Percentiles rank a stretch among this genome's conserved stretches.
Evolutionary conservation across 2,888 invertebrate genomes (phyloP).

Genomic region (Drosophila setosimentum): DNA sequence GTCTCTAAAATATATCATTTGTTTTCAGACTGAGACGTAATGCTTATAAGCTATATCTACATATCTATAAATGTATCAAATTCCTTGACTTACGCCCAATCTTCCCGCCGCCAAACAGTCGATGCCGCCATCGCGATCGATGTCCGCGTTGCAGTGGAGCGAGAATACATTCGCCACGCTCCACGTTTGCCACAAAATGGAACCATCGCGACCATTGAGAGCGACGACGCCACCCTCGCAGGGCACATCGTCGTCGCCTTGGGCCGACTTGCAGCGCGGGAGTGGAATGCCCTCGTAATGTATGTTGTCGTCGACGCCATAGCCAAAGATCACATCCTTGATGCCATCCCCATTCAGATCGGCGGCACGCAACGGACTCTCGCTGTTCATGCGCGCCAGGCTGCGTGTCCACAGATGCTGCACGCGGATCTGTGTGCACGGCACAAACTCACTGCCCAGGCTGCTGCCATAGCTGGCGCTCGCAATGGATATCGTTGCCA

Average conservation of each 20-base stretch:
- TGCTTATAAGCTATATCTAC: too few relatives aligned
- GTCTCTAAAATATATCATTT: neutral
- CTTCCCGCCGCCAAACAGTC: slow-evolving; percentile 92
- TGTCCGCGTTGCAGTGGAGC: slow-evolving; percentile 90
- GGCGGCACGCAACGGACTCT: slow-evolving; percentile 89
- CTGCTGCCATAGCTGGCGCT: slow-evolving; percentile 68
- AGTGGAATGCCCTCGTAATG: slow-evolving; percentile 87
- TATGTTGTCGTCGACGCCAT: slow-evolving; percentile 87
- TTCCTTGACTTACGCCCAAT: slow-evolving; percentile 87
- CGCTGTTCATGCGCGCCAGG: slow-evolving; percentile 90
- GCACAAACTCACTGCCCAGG: slow-evolving; percentile 82
- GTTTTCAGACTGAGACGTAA: neutral
- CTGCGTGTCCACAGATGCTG: slow-evolving; percentile 88
- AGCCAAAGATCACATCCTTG: slow-evolving; percentile 91
- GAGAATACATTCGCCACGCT: slow-evolving; percentile 90
- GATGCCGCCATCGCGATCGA: slow-evolving; percentile 88
- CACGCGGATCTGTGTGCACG: slow-evolving; percentile 84
- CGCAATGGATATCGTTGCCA: slow-evolving; percentile 22
- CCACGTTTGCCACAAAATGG: slow-evolving; percentile 91
- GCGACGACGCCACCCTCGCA: slow-evolving; percentile 92
- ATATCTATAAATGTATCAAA: neutral
- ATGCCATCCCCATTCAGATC: slow-evolving; percentile 91
- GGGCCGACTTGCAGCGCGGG: slow-evolving; percentile 87
- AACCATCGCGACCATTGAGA: slow-evolving; percentile 90
- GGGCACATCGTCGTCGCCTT: slow-evolving; percentile 88